Evolutionary conservation across 2,888 invertebrate species (phyloP).

Genomic region (Cataglyphis livida): DNA sequence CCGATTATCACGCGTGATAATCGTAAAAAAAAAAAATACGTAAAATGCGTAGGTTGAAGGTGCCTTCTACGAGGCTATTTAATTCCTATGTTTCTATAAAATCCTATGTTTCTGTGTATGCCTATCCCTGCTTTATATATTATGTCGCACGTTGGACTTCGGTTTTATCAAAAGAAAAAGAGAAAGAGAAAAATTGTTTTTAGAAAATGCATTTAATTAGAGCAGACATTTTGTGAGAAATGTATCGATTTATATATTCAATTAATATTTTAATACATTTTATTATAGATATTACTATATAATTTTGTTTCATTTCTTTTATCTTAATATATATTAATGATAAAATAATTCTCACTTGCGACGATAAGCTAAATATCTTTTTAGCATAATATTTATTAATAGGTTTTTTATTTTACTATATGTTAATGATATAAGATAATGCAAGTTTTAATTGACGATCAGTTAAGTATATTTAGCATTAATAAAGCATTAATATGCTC

Average conservation of each 20-base stretch:
- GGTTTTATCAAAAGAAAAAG: background rate
- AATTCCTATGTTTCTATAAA: background rate
- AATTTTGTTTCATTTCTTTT: background rate
- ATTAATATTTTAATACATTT: background rate
- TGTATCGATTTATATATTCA: background rate
- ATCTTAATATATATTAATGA: background rate
- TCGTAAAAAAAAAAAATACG: background rate
- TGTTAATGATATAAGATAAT: too few species aligned
- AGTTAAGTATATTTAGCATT: background rate
- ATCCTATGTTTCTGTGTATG: too few species aligned
- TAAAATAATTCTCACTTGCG: background rate
- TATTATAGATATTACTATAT: background rate
- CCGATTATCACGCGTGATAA: conserved; percentile 8
- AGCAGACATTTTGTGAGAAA: background rate
- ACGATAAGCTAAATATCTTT: background rate
- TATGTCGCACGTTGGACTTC: background rate
- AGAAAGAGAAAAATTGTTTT: background rate
- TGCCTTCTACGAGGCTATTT: conserved; percentile 21
- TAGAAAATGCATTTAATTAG: background rate
- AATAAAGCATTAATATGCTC: too few species aligned
- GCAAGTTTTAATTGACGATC: background rate
- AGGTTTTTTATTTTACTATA: too few species aligned
- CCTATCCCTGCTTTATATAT: background rate
- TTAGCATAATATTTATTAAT: too few species aligned
- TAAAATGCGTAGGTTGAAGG: conserved; percentile 45